A percentile compares a stretch with the other conserved stretches of the same genome.
These are phyloP conservation scores for Paramacrobiotus metropolitanus DNA, from an alignment of 1,140 invertebrate genomes.

Conservation along the genomic window DNA sequence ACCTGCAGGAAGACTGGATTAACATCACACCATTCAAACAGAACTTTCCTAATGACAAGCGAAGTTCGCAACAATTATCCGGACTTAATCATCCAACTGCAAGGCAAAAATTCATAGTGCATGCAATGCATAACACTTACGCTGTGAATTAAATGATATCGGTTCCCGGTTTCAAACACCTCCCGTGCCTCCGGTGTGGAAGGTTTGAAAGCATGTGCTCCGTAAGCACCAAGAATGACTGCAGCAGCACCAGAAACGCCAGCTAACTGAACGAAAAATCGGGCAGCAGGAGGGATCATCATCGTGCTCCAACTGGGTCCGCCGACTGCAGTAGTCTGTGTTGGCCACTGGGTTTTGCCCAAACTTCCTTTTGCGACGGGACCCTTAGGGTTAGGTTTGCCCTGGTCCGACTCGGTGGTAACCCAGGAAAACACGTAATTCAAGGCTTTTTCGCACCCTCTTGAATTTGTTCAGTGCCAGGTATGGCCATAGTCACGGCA, in stretches of 20 bases:
- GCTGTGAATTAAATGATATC: background rate
- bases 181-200: background rate
- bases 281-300: background rate
- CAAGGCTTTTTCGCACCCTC: too few species aligned
- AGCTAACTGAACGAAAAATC: background rate
- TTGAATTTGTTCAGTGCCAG: too few species aligned
- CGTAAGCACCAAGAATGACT: background rate
- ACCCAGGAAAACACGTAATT: too few species aligned
- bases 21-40: too few species aligned
- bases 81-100: background rate
- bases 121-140: background rate
- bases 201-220: background rate
- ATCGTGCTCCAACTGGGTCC: background rate
- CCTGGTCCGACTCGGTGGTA: too few species aligned
- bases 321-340: background rate
- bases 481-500: too few species aligned
- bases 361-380: background rate
- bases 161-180: background rate
- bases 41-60: background rate
- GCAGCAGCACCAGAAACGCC: constrained; percentile 1
- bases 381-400: too few species aligned
- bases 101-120: background rate
- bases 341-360: background rate
- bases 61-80: background rate
- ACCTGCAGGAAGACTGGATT: background rate